Base-by-base conservation (phyloP, 53 echinoderm and acorn worm genomes). In the Echinometra lucunter region DNA sequence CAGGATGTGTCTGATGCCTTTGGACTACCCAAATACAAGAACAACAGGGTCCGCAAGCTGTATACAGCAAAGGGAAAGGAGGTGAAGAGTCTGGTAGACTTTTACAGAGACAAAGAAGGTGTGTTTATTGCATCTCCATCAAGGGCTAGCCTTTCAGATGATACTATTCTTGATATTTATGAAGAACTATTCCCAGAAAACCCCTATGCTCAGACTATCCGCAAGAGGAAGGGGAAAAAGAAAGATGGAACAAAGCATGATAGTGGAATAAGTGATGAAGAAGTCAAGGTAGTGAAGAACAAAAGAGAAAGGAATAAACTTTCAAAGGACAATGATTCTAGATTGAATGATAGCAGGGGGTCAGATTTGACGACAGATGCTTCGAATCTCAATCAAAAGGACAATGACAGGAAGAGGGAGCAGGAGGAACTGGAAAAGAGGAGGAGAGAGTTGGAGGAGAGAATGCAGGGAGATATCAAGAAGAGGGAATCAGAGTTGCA, bases 1-100 rank as follows among this genome's bases (percentile, higher is more conserved):
- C 95, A 96, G 57, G 99, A 99, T 82, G 94, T 99, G 25, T 98
- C 99, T 0, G 98, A 98, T 88, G 98, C 99, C 7, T 98, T 99
- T 89, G 97, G 98, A n/a, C 94, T 98, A 49, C 96, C 99, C 0
- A 96, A 95, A 27, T 96, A 99, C 66, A 99, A 98, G 90, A 98
- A 96, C 90, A 95, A 97, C 70, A 94, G 94, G 90, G 95, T 99
- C 25, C 83, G 97, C 37, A 99, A 96, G 93, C 95, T 99, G 74
- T 99, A 96, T 78, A 99, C 95, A 25, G 80, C 96, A 18, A 96
- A 96, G n/a, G 99, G 99, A 11, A 97, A 95, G 37, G 98, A 99
- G 74, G 95, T 99, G 66, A 96, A 96, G 53, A 96, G 99, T 13
- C 90, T 99, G 83, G 96, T 89, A 0, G 97, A 99, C 67, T 99